Percentiles rank a stretch among this genome's conserved stretches.
Conservation (phyloP, 2,888 invertebrate species). For the Habroteleia sp. region DNA sequence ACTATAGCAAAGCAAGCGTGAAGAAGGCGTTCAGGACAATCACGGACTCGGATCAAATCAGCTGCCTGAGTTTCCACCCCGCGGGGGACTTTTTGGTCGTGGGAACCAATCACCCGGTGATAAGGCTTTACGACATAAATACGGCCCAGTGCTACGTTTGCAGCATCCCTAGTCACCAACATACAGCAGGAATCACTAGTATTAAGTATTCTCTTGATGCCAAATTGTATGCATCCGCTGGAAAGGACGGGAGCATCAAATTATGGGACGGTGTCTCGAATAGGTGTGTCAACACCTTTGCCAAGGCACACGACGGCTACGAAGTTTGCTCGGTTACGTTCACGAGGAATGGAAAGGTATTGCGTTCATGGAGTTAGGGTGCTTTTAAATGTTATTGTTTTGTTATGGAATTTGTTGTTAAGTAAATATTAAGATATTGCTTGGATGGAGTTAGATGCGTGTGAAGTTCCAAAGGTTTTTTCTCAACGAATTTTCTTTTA, state of each 20-base stretch:
- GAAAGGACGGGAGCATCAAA: constrained; percentile 96
- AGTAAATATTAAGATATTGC: too few relatives aligned
- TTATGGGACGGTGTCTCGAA: constrained; percentile 98
- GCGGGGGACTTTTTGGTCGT: constrained; percentile 96
- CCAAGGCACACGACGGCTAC: constrained; percentile 95
- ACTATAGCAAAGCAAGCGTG: constrained; percentile 98
- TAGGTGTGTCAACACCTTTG: constrained; percentile 95
- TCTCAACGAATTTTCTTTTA: too few relatives aligned
- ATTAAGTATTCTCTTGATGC: constrained; percentile 89
- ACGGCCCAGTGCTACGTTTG: constrained; percentile 98
- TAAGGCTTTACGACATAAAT: constrained; percentile 96
- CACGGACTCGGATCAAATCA: constrained; percentile 95
- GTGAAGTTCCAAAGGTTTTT: too few relatives aligned
- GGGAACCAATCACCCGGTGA: constrained; percentile 94
- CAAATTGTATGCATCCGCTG: constrained; percentile 90
- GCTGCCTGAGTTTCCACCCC: constrained; percentile 96
- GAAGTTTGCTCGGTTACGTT: constrained; percentile 97
- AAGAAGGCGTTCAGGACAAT: constrained; percentile 98
- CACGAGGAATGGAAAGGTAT: constrained; percentile 96
- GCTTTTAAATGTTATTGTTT: too few relatives aligned
- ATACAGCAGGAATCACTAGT: constrained; percentile 88
- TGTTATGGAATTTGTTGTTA: too few relatives aligned
- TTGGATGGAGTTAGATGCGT: too few relatives aligned
- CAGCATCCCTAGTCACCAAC: constrained; percentile 92
- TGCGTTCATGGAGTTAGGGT: too few relatives aligned